phyloP scores from a whole-genome alignment of 2,797 vertebrate genomes.

The Melanotaenia boesemani region DNA sequence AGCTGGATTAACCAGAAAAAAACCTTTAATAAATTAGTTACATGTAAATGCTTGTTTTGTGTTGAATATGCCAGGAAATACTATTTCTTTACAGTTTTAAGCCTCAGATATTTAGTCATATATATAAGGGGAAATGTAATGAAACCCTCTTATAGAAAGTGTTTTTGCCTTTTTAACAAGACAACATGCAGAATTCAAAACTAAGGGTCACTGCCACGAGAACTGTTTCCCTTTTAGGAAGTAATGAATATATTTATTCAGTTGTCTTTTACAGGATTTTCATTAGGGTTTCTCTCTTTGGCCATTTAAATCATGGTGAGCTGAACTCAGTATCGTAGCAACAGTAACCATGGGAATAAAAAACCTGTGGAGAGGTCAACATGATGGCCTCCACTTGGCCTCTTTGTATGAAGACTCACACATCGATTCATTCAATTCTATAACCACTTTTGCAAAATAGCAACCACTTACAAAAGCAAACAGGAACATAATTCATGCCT shows the following conservation, averaged over 20 bases:
- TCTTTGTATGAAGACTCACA: constrained; percentile 58
- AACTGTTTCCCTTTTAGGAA: background rate
- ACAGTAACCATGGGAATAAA: constrained; percentile 75
- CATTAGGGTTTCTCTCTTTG: constrained; percentile 40
- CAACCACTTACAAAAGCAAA: constrained; percentile 30
- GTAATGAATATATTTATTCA: constrained; percentile 19
- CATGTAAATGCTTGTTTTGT: constrained; percentile 56
- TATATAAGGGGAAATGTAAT: background rate
- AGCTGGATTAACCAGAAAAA: constrained; percentile 62
- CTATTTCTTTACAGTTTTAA: constrained; percentile 19
- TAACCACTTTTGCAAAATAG: constrained; percentile 6
- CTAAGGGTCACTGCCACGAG: background rate
- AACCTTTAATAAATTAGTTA: constrained; percentile 59
- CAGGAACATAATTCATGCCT: constrained; percentile 6
- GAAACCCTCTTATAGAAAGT: constrained; percentile 6
- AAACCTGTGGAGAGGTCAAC: constrained; percentile 74
- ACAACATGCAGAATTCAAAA: background rate
- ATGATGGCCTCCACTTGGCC: constrained; percentile 68
- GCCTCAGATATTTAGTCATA: constrained; percentile 23
- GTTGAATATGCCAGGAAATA: constrained; percentile 56
- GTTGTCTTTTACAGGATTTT: constrained; percentile 35
- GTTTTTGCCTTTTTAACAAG: constrained; percentile 4
- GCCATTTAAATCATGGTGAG: constrained; percentile 57
- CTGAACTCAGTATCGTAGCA: constrained; percentile 72
- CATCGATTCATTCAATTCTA: constrained; percentile 65